These are phyloP conservation scores for Nyctalus aviator DNA, from an alignment of 2,797 vertebrate species.

Conservation along the genomic window DNA sequence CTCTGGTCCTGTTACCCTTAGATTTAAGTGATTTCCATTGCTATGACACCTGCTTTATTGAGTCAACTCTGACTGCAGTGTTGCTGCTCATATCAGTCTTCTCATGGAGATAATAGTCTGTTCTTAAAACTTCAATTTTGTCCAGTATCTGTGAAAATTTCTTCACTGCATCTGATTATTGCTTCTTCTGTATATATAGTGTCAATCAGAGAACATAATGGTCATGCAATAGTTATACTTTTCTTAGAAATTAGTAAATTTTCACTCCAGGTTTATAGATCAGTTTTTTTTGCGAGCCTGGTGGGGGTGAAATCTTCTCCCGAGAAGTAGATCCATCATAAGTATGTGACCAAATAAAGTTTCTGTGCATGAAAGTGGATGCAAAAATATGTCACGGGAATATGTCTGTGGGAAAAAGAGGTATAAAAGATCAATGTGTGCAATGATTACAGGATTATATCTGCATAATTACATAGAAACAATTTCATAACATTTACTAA, in stretches of 20 bases:
- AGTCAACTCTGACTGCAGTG: neutral
- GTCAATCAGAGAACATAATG: neutral
- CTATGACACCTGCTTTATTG: neutral
- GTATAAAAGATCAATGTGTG: slow-evolving; percentile 54
- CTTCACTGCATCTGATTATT: neutral
- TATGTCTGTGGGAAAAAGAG: slow-evolving; percentile 40
- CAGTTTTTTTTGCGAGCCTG: neutral
- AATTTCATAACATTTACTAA: slow-evolving; percentile 62
- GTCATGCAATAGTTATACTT: neutral
- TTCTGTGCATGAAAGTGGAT: neutral
- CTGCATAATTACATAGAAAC: slow-evolving; percentile 56
- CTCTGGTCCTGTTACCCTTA: neutral
- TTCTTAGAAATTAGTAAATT: slow-evolving; percentile 51
- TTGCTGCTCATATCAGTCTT: neutral
- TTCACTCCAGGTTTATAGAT: slow-evolving; percentile 19
- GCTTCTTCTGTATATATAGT: neutral
- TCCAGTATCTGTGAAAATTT: neutral
- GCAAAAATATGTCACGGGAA: neutral
- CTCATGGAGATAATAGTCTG: neutral
- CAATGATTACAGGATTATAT: slow-evolving; percentile 44
- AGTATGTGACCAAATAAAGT: neutral
- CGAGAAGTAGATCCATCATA: neutral
- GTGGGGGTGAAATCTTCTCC: neutral
- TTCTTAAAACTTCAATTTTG: neutral
- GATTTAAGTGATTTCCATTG: neutral